These are phyloP conservation scores for Sebastes taczanowskii DNA, from an alignment of 2,797 vertebrate species.

Conservation along the genomic window DNA sequence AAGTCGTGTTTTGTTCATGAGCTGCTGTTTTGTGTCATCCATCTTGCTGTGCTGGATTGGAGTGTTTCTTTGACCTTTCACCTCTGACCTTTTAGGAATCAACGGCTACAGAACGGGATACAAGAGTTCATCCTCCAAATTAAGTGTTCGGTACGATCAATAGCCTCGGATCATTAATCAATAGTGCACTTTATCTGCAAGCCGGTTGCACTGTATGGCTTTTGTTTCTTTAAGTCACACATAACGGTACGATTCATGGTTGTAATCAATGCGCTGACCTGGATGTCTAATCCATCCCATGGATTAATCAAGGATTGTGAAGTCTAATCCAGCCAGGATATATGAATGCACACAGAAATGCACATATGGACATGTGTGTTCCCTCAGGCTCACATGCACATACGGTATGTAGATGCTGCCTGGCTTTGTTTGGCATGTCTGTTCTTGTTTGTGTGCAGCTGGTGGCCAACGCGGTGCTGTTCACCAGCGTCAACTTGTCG, in stretches of 20 bases:
- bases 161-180: conserved; percentile 41
- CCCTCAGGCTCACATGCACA: background rate
- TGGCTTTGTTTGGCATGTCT: conserved; percentile 47
- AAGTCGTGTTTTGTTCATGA: background rate
- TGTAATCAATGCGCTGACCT: conserved; percentile 43
- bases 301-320: conserved; percentile 61
- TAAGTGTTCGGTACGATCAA: conserved; percentile 26
- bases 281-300: conserved; percentile 50
- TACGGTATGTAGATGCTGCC: background rate
- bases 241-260: background rate
- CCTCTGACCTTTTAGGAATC: conserved; percentile 35
- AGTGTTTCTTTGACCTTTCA: conserved; percentile 39
- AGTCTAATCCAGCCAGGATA: conserved; percentile 31
- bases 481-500: conserved; percentile 93
- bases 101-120: background rate
- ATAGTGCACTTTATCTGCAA: conserved; percentile 14
- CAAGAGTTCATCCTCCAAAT: conserved; percentile 44
- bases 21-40: background rate
- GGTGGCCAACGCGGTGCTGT: conserved; percentile 92
- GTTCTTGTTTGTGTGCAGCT: conserved; percentile 83
- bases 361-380: conserved; percentile 22
- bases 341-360: conserved; percentile 1
- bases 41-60: conserved; percentile 18
- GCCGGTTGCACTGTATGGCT: background rate
- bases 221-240: conserved; percentile 24